phyloP scores from a whole-genome alignment of 2,888 invertebrate species.

The Masnerella sp. region DNA sequence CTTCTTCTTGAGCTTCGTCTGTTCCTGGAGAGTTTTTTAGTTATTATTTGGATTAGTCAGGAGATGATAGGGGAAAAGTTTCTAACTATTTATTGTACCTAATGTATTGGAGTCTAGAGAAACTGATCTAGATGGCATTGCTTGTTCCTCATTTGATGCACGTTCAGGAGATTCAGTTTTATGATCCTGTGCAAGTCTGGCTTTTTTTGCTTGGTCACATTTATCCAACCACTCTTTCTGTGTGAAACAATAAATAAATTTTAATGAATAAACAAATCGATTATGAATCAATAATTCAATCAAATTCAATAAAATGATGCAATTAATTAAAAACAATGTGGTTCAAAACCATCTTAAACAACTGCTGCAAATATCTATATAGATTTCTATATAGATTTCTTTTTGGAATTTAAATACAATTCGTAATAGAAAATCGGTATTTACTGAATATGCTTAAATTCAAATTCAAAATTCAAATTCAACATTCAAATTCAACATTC shows the following conservation, averaged over 20 bases:
- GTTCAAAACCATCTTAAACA: too few species aligned
- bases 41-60: slow-evolving; percentile 1
- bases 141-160: slow-evolving; percentile 54
- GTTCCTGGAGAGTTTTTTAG: slow-evolving; percentile 14
- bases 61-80: background rate
- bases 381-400: too few species aligned
- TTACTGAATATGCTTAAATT: too few species aligned
- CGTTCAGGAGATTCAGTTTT: slow-evolving; percentile 73
- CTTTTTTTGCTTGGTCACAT: slow-evolving; percentile 93
- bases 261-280: background rate
- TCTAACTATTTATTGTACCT: slow-evolving; percentile 63
- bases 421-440: too few species aligned
- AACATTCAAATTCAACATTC: too few species aligned
- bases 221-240: slow-evolving; percentile 96
- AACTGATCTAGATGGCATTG: slow-evolving; percentile 66
- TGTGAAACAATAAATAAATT: slow-evolving; percentile 46
- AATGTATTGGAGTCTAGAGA: slow-evolving; percentile 72
- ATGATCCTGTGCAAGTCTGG: slow-evolving; percentile 82
- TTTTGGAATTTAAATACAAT: too few species aligned
- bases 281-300: background rate
- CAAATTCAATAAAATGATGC: too few species aligned
- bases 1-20: slow-evolving; percentile 67
- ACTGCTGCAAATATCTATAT: background rate
- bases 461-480: too few species aligned
- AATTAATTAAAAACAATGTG: too few species aligned